phyloP scores from a whole-genome alignment of 2,888 invertebrate species.

The Cheilosia urbana region DNA sequence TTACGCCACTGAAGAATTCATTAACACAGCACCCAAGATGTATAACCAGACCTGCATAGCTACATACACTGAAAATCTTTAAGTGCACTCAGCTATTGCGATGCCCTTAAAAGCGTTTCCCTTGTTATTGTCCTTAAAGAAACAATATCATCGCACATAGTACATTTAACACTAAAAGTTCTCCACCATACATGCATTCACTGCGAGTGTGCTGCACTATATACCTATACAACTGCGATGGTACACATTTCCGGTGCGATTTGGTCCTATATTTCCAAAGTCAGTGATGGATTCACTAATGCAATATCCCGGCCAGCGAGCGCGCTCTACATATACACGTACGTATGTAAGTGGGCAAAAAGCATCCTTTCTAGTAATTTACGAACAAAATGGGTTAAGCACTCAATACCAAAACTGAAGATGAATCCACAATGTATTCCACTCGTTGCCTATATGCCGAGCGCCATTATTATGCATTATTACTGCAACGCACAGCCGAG shows the following conservation, averaged over 20 bases:
- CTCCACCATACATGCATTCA: conserved; percentile 19
- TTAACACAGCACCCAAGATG: conserved; percentile 42
- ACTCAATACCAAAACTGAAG: conserved; percentile 76
- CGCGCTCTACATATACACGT: neutral
- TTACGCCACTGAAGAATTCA: conserved; percentile 41
- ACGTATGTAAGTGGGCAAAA: conserved; percentile 61
- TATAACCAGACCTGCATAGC: neutral
- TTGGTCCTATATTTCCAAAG: conserved; percentile 14
- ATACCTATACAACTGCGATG: neutral
- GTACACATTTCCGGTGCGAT: conserved; percentile 13
- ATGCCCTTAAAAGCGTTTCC: conserved; percentile 61
- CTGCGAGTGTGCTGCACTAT: neutral
- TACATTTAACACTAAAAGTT: conserved; percentile 63
- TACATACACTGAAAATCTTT: conserved; percentile 1
- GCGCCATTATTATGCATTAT: conserved; percentile 63
- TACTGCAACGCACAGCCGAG: conserved; percentile 13
- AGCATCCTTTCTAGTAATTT: conserved; percentile 75
- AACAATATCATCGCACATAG: conserved; percentile 64
- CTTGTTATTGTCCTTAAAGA: conserved; percentile 56
- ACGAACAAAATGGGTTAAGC: conserved; percentile 77
- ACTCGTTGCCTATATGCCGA: conserved; percentile 7
- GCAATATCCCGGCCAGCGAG: conserved; percentile 41
- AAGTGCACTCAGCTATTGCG: conserved; percentile 63
- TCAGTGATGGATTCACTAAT: conserved; percentile 68
- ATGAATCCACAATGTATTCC: conserved; percentile 55